Evolutionary conservation across 2,888 invertebrate species (phyloP), one percentile per base, ranked within the genome.

Genomic region (Eueremaeus valkanovi): DNA sequence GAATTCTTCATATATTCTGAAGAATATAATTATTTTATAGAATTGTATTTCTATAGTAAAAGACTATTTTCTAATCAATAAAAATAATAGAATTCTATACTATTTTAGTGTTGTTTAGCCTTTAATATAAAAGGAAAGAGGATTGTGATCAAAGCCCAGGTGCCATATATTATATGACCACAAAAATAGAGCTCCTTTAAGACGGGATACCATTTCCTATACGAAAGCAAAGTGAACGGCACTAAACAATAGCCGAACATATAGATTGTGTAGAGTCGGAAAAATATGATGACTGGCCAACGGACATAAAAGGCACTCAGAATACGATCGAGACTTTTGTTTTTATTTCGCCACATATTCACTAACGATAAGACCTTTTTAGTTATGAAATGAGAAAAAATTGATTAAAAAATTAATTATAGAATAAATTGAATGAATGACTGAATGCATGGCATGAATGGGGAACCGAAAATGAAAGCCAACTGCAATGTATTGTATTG

Each of bases 201-300:
- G n/a, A 72, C 72, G 11, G 75, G 73, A 40, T 74, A 70, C 73
- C 79, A 79, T 73, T 74, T 55, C 9, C 73, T 33, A 45, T 51
- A 76, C 5, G 79, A 77, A 21, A 79, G 75, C 42, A 79, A 24
- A 11, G 72, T 78, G 70, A 79, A 79, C 5, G 79, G 70, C 27
- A 78, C 77, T 3, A 79, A 55, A 70, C 78, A 79, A 72, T 79
- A 80, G 13, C 79, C 78, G 73, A 79, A 78, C 70, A 79, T 72
- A 27, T 75, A 75, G 8, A 75, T 45, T 16, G 73, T 75, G 51
- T 73, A 75, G 33, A 75, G 18, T 18, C 72, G 42, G 21, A 75
- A 33, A 49, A 75, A 58, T 33, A 75, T 31, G 8, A 55, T 40
- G 18, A 75, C 40, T 42, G 76, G 31, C 72, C 76, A 75, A 61